phyloP scores from a whole-genome alignment of 2,888 invertebrate genomes.

The Ichneumoninae sp. region DNA sequence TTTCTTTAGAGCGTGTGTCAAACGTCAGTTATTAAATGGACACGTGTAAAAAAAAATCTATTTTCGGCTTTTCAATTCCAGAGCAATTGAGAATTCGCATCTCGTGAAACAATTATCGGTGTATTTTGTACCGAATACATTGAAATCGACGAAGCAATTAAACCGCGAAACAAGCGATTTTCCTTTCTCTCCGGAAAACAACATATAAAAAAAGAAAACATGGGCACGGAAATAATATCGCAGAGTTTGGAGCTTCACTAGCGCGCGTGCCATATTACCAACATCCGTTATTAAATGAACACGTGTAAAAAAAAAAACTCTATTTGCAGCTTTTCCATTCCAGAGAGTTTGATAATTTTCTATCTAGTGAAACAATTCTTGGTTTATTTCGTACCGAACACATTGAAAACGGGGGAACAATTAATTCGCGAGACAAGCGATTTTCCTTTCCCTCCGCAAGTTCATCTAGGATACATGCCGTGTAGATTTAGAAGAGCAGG shows the following conservation, averaged over 20 bases:
- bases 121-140: background rate
- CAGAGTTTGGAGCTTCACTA: background rate
- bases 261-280: background rate
- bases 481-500: constrained; percentile 52
- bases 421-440: constrained; percentile 36
- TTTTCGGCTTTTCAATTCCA: constrained; percentile 1
- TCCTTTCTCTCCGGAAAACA: background rate
- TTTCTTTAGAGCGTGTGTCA: background rate
- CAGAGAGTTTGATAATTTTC: background rate
- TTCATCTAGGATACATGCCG: background rate
- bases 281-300: background rate
- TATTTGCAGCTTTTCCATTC: constrained; percentile 17
- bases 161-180: constrained; percentile 23
- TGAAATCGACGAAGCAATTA: constrained; percentile 1
- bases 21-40: background rate
- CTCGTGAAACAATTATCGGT: background rate
- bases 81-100: background rate
- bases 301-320: constrained; percentile 6
- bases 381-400: background rate
- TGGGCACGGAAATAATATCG: constrained; percentile 34
- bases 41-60: constrained; percentile 27
- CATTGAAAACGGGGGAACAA: background rate
- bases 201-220: constrained; percentile 34
- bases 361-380: background rate
- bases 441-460: constrained; percentile 4